Percentiles rank a stretch among this genome's conserved stretches.
Conservation (phyloP, 2,888 invertebrate genomes). For the Apodemia duryi region DNA sequence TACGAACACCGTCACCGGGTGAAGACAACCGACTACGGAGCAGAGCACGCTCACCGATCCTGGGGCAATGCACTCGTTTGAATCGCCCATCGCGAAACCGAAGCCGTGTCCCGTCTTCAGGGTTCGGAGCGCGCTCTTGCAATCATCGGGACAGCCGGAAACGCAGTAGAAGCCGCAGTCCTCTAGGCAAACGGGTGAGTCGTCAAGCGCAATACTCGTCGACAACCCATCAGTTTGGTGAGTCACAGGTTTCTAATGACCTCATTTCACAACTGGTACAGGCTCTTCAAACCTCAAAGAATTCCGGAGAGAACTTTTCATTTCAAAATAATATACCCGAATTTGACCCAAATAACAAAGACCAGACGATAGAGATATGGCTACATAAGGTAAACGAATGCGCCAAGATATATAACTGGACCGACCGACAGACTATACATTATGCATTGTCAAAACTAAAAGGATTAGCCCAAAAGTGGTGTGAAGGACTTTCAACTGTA, state of each 20-base stretch:
- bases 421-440: slow-evolving; percentile 31
- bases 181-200: too few species aligned
- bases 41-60: too few species aligned
- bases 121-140: too few species aligned
- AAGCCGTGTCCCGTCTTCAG: too few species aligned
- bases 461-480: slow-evolving; percentile 31
- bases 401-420: slow-evolving; percentile 31
- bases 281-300: not conserved
- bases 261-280: not conserved
- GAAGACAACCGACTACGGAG: too few species aligned
- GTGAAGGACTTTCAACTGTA: slow-evolving; percentile 29
- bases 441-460: slow-evolving; percentile 32
- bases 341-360: slow-evolving; percentile 28
- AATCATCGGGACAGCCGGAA: too few species aligned
- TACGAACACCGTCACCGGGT: too few species aligned
- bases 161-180: too few species aligned
- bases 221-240: not conserved
- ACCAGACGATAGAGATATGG: slow-evolving; percentile 30
- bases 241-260: not conserved
- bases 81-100: too few species aligned
- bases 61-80: too few species aligned
- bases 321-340: slow-evolving; percentile 28
- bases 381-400: slow-evolving; percentile 32
- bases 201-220: too few species aligned
- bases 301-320: not conserved